Percentiles rank a stretch among this genome's conserved stretches.
These are phyloP conservation scores for Zygothrica quintamaculata DNA, from an alignment of 2,888 invertebrate species.

Conservation along the genomic window DNA sequence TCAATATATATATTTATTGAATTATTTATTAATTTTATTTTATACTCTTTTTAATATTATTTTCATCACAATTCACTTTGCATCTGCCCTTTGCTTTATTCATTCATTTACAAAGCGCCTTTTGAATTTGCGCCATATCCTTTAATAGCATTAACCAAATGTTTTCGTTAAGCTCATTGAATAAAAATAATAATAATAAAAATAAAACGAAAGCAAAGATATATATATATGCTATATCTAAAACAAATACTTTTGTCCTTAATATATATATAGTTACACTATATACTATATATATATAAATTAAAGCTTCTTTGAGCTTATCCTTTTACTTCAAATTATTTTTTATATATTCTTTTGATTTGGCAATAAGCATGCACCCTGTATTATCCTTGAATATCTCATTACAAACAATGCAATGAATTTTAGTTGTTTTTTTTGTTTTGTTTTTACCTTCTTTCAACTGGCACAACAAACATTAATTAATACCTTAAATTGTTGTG, in stretches of 20 bases:
- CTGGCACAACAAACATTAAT: conserved; percentile 38
- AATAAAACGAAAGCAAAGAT: no score
- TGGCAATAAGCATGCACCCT: conserved; percentile 66
- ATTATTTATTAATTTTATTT: conserved; percentile 29
- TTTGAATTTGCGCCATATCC: conserved; percentile 25
- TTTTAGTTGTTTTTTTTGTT: neutral
- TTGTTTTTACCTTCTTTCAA: no score
- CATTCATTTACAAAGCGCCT: conserved; percentile 56
- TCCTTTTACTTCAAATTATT: neutral
- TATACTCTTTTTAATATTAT: conserved; percentile 19
- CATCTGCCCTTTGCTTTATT: conserved; percentile 75
- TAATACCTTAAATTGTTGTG: conserved; percentile 37
- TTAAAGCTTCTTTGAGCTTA: conserved; percentile 3
- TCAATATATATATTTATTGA: neutral
- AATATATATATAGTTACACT: no score
- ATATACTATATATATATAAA: conserved; percentile 16
- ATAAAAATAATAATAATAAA: conserved; percentile 10
- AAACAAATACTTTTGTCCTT: no score
- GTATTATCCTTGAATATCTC: conserved; percentile 63
- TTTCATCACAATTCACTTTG: conserved; percentile 84
- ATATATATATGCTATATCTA: no score
- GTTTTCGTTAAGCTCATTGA: conserved; percentile 20
- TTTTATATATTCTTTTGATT: conserved; percentile 40
- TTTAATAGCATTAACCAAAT: conserved; percentile 23
- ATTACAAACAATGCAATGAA: conserved; percentile 21